Percentiles rank a stretch among this genome's conserved stretches.
Conservation (phyloP, 2,888 invertebrate genomes). For the Allolobophora icterica region DNA sequence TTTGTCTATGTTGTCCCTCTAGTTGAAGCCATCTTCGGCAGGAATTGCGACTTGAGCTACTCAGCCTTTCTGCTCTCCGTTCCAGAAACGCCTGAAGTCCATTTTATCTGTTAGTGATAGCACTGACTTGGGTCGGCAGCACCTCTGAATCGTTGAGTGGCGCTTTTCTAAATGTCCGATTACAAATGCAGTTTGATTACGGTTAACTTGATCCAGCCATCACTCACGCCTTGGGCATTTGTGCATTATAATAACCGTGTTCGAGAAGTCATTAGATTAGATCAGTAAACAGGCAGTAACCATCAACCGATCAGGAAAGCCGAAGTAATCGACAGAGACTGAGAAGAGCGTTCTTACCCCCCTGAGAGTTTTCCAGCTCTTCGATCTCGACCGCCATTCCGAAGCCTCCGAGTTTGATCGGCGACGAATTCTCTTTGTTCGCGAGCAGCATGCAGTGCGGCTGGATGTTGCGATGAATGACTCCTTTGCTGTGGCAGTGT, state of each 20-base stretch:
- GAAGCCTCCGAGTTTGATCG: slow-evolving; percentile 95
- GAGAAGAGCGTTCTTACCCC: not conserved
- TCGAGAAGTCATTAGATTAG: not conserved
- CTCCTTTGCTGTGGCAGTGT: slow-evolving; percentile 92
- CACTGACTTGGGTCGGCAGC: no score
- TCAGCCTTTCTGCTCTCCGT: no score
- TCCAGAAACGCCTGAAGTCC: no score
- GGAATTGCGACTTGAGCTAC: no score
- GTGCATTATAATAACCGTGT: no score
- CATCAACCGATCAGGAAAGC: not conserved
- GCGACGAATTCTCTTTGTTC: slow-evolving; percentile 95
- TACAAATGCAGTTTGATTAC: no score
- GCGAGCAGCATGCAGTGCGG: slow-evolving; percentile 95
- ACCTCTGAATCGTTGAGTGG: no score
- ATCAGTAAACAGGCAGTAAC: not conserved
- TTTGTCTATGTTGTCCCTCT: no score
- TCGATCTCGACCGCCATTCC: slow-evolving; percentile 85
- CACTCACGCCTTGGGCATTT: no score
- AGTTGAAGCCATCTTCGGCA: no score
- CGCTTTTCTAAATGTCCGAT: no score
- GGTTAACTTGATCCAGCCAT: not conserved
- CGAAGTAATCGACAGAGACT: not conserved
- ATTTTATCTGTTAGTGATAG: no score
- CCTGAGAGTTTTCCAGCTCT: slow-evolving; percentile 45
- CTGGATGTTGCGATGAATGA: slow-evolving; percentile 94